phyloP scores from a whole-genome alignment of 2,797 vertebrate genomes.

The Streptopelia turtur region DNA sequence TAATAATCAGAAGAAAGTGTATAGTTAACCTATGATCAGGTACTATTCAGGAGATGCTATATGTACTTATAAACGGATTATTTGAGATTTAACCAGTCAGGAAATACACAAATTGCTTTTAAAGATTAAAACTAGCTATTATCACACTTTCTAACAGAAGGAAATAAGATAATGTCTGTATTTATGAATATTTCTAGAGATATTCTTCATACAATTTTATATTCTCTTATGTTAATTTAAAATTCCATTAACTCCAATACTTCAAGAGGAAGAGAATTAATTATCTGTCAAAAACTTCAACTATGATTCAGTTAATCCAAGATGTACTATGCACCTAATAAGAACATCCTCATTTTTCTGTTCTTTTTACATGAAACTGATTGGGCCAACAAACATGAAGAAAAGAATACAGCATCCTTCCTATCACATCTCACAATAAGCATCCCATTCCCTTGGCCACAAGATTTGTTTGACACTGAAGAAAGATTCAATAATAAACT shows the following conservation, averaged over 20 bases:
- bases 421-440: background rate
- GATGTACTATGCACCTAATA: background rate
- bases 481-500: background rate
- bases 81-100: background rate
- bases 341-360: background rate
- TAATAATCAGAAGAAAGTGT: background rate
- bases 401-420: background rate
- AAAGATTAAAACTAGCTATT: constrained; percentile 20
- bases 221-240: constrained; percentile 1
- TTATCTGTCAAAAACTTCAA: background rate
- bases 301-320: background rate
- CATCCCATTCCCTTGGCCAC: background rate
- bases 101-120: background rate
- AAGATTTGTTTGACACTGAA: background rate
- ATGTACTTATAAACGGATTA: background rate
- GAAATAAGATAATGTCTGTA: background rate
- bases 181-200: constrained; percentile 34
- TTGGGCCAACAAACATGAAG: background rate
- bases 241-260: constrained; percentile 37
- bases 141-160: background rate
- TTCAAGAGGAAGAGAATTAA: background rate
- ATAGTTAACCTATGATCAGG: background rate
- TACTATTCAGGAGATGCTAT: background rate
- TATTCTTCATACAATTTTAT: background rate
- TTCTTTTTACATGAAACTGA: background rate